Evolutionary conservation across 2,888 invertebrate genomes (phyloP).

Genomic region (Cryptocephalus primarius): DNA sequence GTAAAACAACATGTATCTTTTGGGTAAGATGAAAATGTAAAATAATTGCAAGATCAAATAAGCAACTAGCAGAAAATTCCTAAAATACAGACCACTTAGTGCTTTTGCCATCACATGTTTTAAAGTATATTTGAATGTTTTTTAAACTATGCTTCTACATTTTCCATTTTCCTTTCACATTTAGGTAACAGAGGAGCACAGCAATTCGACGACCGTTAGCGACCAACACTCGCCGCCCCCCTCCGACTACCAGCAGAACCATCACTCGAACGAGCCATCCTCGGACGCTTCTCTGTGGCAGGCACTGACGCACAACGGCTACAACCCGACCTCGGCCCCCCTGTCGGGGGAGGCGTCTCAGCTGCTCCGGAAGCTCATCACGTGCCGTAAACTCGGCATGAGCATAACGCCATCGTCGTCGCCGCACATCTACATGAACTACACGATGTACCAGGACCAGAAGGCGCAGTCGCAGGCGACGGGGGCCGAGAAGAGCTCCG

Average conservation of each 20-base stretch:
- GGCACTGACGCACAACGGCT: slow-evolving; percentile 48
- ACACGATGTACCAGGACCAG: slow-evolving; percentile 17
- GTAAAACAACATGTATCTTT: too few species aligned
- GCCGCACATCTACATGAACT: slow-evolving; percentile 20
- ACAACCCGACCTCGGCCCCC: slow-evolving; percentile 18
- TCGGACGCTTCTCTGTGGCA: slow-evolving; percentile 41
- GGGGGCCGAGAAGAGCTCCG: slow-evolving; percentile 36
- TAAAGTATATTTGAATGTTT: too few species aligned
- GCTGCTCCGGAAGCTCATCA: slow-evolving; percentile 62
- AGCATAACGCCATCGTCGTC: slow-evolving; percentile 49
- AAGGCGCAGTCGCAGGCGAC: background rate
- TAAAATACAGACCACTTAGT: too few species aligned
- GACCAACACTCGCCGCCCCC: slow-evolving; percentile 29
- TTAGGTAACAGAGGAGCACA: slow-evolving; percentile 33
- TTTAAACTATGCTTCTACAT: too few species aligned
- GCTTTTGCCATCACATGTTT: too few species aligned
- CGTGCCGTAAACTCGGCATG: slow-evolving; percentile 59
- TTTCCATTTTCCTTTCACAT: slow-evolving; percentile 2
- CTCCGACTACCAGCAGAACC: slow-evolving; percentile 21
- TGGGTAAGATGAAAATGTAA: too few species aligned
- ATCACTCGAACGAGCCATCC: slow-evolving; percentile 26
- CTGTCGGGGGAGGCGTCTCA: slow-evolving; percentile 63
- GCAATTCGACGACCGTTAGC: slow-evolving; percentile 31
- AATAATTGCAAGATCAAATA: too few species aligned
- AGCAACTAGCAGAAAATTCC: too few species aligned